Percentiles rank a stretch among this genome's conserved stretches.
These are phyloP conservation scores for Lateolabrax maculatus DNA, from an alignment of 2,797 vertebrate species.

Conservation along the genomic window DNA sequence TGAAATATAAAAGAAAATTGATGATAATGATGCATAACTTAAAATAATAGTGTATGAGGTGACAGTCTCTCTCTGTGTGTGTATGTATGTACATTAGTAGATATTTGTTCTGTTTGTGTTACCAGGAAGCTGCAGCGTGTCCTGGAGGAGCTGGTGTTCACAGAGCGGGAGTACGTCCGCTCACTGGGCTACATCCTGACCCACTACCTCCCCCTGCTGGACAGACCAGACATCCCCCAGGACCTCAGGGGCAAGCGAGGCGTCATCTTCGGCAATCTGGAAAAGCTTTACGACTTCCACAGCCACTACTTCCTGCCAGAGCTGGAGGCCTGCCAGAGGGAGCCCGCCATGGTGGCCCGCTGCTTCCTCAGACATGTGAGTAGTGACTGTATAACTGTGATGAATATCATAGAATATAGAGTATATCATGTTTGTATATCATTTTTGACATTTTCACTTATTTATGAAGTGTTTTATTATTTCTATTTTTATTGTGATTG, in stretches of 20 bases:
- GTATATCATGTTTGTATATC: too few relatives aligned
- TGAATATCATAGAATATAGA: background rate
- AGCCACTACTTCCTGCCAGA: slow-evolving; percentile 86
- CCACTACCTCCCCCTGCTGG: slow-evolving; percentile 88
- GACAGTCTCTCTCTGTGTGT: too few relatives aligned
- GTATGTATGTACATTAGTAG: background rate
- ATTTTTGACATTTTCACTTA: background rate
- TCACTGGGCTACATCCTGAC: slow-evolving; percentile 86
- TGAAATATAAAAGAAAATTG: slow-evolving; percentile 1
- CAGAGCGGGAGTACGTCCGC: slow-evolving; percentile 87
- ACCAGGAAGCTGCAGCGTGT: slow-evolving; percentile 85
- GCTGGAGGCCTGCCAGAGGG: slow-evolving; percentile 83
- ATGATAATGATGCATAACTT: background rate
- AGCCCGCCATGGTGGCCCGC: slow-evolving; percentile 81
- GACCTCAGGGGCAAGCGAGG: slow-evolving; percentile 87
- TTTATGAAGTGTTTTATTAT: background rate
- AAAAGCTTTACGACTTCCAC: slow-evolving; percentile 88
- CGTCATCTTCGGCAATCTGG: slow-evolving; percentile 87
- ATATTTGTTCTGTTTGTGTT: background rate
- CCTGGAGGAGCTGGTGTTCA: slow-evolving; percentile 88
- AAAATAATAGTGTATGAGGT: background rate
- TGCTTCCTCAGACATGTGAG: slow-evolving; percentile 89
- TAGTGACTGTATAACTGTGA: background rate
- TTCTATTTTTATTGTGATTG: background rate
- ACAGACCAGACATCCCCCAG: slow-evolving; percentile 84